phyloP scores from a whole-genome alignment of 1,140 invertebrate genomes.

The Drosophila orena region DNA sequence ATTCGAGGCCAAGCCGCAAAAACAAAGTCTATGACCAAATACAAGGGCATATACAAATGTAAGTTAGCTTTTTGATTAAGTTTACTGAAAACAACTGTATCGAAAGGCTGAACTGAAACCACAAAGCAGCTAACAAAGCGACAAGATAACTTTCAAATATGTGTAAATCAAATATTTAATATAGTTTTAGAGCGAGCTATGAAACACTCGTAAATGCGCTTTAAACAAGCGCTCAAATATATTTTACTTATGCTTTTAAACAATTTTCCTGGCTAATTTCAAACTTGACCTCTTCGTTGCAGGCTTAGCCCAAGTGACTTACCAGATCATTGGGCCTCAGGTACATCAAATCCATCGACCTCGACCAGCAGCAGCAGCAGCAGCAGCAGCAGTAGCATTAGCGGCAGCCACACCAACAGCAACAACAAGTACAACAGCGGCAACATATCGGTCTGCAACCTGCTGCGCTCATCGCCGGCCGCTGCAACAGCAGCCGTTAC shows the following conservation, averaged over 20 bases:
- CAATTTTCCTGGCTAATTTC: constrained; percentile 10
- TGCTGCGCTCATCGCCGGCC: constrained; percentile 81
- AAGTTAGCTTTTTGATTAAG: no score
- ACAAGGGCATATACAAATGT: not conserved
- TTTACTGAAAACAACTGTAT: no score
- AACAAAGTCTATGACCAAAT: constrained; percentile 1
- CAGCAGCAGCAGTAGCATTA: constrained; percentile 24
- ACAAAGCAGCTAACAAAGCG: no score
- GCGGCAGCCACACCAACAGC: constrained; percentile 30
- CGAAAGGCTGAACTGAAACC: no score
- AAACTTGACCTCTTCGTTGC: constrained; percentile 9
- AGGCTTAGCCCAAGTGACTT: constrained; percentile 85
- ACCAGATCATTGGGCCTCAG: constrained; percentile 84
- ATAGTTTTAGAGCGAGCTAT: no score
- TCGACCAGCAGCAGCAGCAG: constrained; percentile 49
- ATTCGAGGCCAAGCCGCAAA: constrained; percentile 15
- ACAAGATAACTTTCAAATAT: not conserved
- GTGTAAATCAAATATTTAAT: not conserved
- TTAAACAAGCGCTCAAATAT: no score
- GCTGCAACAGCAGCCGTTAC: constrained; percentile 83
- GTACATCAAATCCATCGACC: constrained; percentile 69
- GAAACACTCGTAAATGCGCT: no score
- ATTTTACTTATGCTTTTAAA: no score
- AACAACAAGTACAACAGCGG: constrained; percentile 51
- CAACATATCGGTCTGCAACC: constrained; percentile 75